Conservation (phyloP, 2,888 invertebrate species). For the Tetrapedia diversipes region DNA sequence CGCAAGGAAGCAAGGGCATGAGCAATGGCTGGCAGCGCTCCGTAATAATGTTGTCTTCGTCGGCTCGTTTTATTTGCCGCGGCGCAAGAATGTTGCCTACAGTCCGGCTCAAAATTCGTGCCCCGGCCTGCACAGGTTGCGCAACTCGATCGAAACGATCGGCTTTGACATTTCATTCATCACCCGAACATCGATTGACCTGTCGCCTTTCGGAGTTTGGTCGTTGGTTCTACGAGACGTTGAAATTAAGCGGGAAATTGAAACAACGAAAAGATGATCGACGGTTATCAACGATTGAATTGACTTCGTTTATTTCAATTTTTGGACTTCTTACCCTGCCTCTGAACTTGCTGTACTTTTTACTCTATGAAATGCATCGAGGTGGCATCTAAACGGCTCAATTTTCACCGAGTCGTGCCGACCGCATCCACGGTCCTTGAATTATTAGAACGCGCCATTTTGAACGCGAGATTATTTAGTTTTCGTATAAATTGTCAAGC, state of each 20-base stretch:
- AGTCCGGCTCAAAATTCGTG: constrained; percentile 81
- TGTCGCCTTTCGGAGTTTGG: too few species aligned
- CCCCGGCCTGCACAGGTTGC: constrained; percentile 74
- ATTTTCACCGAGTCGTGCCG: too few species aligned
- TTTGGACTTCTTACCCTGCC: too few species aligned
- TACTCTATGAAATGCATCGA: too few species aligned
- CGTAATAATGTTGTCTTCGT: constrained; percentile 83
- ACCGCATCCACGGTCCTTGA: too few species aligned
- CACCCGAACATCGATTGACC: constrained; percentile 27
- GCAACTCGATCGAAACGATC: constrained; percentile 73
- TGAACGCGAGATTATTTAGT: not conserved
- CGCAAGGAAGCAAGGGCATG: constrained; percentile 81
- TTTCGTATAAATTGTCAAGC: not conserved
- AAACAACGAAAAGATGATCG: not conserved
- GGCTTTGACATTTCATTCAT: too few species aligned
- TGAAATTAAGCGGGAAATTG: too few species aligned
- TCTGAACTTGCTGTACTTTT: too few species aligned
- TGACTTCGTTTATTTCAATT: too few species aligned
- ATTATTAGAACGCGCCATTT: not conserved
- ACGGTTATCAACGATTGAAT: too few species aligned
- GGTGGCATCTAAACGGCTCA: too few species aligned
- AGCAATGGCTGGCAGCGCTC: constrained; percentile 81
- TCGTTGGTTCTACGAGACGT: too few species aligned
- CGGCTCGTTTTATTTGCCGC: constrained; percentile 81
- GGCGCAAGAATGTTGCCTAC: constrained; percentile 82